Percentiles rank a stretch among this genome's conserved stretches.
phyloP scores from a whole-genome alignment of 2,888 invertebrate genomes.

The Spodoptera exigua region DNA sequence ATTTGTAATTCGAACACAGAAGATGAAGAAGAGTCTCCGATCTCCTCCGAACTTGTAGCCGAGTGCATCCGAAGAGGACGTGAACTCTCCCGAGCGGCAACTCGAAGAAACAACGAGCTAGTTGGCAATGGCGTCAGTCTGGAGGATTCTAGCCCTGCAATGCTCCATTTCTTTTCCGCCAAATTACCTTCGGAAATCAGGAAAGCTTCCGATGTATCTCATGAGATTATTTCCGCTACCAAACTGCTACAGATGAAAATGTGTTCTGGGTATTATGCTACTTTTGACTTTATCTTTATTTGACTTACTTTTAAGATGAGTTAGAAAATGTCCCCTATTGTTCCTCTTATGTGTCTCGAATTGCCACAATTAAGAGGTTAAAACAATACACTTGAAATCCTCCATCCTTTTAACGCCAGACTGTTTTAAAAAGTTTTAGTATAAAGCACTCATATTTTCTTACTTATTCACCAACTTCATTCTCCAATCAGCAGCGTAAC shows the following conservation, averaged over 20 bases:
- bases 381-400: no score
- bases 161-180: constrained; percentile 81
- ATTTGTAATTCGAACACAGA: constrained; percentile 19
- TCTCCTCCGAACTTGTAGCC: constrained; percentile 88
- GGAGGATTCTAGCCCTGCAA: constrained; percentile 73
- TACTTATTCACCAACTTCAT: constrained; percentile 18
- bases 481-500: constrained; percentile 73
- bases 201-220: constrained; percentile 76
- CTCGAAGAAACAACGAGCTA: constrained; percentile 75
- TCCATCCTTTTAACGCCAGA: no score
- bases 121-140: constrained; percentile 75
- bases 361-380: no score
- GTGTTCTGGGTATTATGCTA: constrained; percentile 68
- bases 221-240: constrained; percentile 81
- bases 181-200: constrained; percentile 72
- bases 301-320: neutral
- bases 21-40: constrained; percentile 83
- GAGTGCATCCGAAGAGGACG: constrained; percentile 79
- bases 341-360: no score
- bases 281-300: neutral
- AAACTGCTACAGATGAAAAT: constrained; percentile 82
- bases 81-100: constrained; percentile 75
- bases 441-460: neutral
- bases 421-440: no score
- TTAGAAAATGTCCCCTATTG: no score